Evolutionary conservation across 2,113 vertebrate species (phyloP).

Genomic region (Oxygymnocypris stewartii): DNA sequence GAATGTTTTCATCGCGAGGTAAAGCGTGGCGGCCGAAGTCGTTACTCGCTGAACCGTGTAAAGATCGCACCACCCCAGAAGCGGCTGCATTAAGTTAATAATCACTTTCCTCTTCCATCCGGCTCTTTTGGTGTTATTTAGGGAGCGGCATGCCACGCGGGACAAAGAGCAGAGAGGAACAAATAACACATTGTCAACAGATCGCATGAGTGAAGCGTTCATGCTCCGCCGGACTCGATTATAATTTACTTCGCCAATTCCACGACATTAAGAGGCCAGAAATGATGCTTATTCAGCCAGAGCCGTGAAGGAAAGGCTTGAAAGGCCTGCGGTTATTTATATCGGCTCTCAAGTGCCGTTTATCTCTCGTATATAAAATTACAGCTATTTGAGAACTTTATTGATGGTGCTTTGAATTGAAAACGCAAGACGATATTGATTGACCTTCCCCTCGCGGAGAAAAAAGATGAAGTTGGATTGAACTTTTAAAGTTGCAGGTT

Average conservation of each 20-base stretch:
- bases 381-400: not conserved
- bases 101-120: conserved; percentile 71
- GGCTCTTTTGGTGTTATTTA: conserved; percentile 67
- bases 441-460: not conserved
- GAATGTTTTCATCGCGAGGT: conserved; percentile 63
- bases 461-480: not conserved
- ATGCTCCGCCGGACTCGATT: conserved; percentile 74
- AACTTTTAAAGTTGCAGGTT: not conserved
- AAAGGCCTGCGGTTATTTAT: conserved; percentile 62
- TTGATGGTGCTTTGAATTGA: not conserved
- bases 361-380: conserved; percentile 4
- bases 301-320: conserved; percentile 54
- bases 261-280: conserved; percentile 59
- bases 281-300: conserved; percentile 67
- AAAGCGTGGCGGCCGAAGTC: conserved; percentile 40
- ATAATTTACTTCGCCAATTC: conserved; percentile 66
- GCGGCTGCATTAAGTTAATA: conserved; percentile 66
- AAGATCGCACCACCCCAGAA: conserved; percentile 65
- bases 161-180: conserved; percentile 67
- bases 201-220: conserved; percentile 69
- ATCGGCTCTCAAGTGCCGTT: conserved; percentile 50
- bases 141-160: conserved; percentile 54
- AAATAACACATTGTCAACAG: conserved; percentile 67
- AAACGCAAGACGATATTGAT: not conserved
- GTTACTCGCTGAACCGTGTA: conserved; percentile 67